phyloP scores from a whole-genome alignment of 2,113 vertebrate species.

The Origma solitaria region DNA sequence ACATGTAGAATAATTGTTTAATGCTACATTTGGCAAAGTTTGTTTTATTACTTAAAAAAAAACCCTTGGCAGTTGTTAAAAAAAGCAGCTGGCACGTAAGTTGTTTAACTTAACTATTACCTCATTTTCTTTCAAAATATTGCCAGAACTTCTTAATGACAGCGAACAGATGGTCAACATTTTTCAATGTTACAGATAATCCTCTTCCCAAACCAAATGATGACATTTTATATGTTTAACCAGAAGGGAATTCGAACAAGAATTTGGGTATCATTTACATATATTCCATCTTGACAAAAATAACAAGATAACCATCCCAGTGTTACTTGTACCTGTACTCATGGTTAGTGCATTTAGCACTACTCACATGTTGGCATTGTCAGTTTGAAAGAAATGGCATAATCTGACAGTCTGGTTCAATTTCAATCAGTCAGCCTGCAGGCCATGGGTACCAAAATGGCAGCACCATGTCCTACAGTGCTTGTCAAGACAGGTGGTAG shows the following conservation, averaged over 20 bases:
- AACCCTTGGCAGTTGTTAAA: slow-evolving; percentile 45
- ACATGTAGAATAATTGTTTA: slow-evolving; percentile 51
- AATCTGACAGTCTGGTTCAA: not conserved
- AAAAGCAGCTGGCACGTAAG: slow-evolving; percentile 42
- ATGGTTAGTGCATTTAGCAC: not conserved
- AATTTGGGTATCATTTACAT: not conserved
- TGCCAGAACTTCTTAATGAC: slow-evolving; percentile 52
- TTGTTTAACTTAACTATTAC: slow-evolving; percentile 64
- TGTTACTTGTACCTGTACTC: not conserved
- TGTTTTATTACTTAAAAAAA: slow-evolving; percentile 14
- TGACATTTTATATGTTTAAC: not conserved
- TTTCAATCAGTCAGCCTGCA: not conserved
- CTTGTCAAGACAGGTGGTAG: not conserved
- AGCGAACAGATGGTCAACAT: slow-evolving; percentile 42
- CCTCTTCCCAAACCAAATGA: slow-evolving; percentile 38
- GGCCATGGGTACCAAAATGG: fast-evolving
- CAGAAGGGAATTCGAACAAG: not conserved
- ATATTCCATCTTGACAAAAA: not conserved
- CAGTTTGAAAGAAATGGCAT: not conserved
- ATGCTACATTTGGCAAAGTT: slow-evolving; percentile 46
- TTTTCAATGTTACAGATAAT: slow-evolving; percentile 40
- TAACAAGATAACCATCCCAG: not conserved
- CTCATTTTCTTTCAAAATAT: slow-evolving; percentile 62
- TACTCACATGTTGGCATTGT: not conserved
- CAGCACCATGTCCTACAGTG: not conserved